phyloP scores from a whole-genome alignment of 2,888 invertebrate genomes.

The Rapana venosa region DNA sequence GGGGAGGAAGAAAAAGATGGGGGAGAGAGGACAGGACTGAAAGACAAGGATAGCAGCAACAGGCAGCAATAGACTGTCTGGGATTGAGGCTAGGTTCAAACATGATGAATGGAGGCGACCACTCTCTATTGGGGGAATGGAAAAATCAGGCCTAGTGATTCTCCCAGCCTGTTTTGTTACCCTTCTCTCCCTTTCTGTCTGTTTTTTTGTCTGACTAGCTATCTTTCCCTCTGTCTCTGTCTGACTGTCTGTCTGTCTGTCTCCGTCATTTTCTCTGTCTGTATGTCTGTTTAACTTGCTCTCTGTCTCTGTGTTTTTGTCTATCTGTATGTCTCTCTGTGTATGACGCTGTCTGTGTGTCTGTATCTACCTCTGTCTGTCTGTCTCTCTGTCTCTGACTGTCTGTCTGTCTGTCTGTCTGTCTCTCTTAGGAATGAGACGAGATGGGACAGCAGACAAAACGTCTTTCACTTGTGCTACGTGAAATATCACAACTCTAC shows the following conservation, averaged over 20 bases:
- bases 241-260: neutral
- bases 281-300: too few relatives aligned
- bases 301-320: neutral
- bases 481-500: too few relatives aligned
- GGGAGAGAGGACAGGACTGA: neutral
- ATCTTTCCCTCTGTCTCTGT: neutral
- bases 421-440: too few relatives aligned
- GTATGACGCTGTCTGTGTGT: too few relatives aligned
- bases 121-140: too few relatives aligned
- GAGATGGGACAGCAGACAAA: too few relatives aligned
- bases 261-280: too few relatives aligned
- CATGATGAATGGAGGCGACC: neutral
- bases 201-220: neutral
- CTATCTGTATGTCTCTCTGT: too few relatives aligned
- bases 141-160: neutral
- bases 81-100: neutral
- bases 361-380: too few relatives aligned
- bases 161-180: neutral
- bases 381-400: too few relatives aligned
- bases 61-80: neutral
- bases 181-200: neutral
- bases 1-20: neutral
- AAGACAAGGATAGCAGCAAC: neutral
- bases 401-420: too few relatives aligned
- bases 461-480: too few relatives aligned